phyloP scores from a whole-genome alignment of 2,797 vertebrate species.

The Eulemur coronatus region DNA sequence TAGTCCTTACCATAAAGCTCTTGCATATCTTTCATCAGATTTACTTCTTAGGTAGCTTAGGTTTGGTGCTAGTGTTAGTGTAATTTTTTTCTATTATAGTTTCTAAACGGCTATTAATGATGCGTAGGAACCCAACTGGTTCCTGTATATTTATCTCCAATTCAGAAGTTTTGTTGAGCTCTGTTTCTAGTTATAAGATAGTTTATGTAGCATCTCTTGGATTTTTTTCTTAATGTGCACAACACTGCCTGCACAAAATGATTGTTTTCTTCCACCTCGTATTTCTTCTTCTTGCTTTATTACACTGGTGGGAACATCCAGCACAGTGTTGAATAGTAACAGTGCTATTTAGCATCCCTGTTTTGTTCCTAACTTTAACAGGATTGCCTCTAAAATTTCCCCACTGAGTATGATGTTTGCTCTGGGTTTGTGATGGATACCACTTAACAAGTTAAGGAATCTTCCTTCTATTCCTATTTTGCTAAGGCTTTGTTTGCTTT shows the following conservation, averaged over 20 bases:
- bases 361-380: not conserved
- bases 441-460: not conserved
- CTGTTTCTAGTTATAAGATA: not conserved
- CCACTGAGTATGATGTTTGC: not conserved
- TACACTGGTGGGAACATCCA: not conserved
- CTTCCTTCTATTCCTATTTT: constrained; percentile 5
- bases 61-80: not conserved
- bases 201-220: not conserved
- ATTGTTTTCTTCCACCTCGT: not conserved
- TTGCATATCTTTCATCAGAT: not conserved
- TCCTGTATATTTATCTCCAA: not conserved
- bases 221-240: not conserved
- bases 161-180: not conserved
- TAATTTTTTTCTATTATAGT: not conserved
- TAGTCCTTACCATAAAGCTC: not conserved
- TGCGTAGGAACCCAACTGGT: not conserved
- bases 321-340: not conserved
- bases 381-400: not conserved
- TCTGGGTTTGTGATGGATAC: not conserved
- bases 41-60: not conserved
- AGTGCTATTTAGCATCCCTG: not conserved
- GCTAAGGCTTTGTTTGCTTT: constrained; percentile 4
- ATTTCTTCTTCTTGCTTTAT: constrained; percentile 2
- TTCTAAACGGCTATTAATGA: constrained; percentile 18
- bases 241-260: not conserved